phyloP scores from a whole-genome alignment of 23 tunicate species.

The Pegea sp. region DNA sequence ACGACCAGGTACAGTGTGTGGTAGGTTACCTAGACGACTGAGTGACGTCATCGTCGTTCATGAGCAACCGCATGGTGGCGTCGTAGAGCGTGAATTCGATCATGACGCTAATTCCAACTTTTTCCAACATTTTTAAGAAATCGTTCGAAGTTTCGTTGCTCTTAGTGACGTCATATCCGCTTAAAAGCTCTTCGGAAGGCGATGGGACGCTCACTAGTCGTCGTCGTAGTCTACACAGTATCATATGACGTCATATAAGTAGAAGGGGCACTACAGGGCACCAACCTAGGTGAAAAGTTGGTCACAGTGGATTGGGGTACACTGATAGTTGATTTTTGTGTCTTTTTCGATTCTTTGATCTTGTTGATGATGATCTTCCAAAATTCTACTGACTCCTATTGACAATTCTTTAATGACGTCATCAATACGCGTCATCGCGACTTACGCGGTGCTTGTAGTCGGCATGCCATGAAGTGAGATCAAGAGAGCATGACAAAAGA shows the following conservation, averaged over 20 bases:
- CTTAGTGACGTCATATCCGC: background rate
- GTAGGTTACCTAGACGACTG: background rate
- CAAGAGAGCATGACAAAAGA: conserved; percentile 55
- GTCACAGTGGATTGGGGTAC: background rate
- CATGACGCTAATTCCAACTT: conserved; percentile 30
- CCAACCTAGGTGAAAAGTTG: background rate
- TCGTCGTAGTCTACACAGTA: too few relatives aligned
- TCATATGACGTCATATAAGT: too few relatives aligned
- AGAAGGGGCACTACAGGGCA: background rate
- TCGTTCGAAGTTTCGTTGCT: background rate
- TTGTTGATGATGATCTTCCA: conserved; percentile 45
- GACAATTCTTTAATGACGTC: too few relatives aligned
- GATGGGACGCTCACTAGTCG: background rate
- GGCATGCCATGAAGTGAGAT: conserved; percentile 67
- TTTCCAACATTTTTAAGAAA: conserved; percentile 4
- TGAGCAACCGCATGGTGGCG: conserved; percentile 34
- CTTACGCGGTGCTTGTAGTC: conserved; percentile 54
- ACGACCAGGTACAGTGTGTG: conserved; percentile 3
- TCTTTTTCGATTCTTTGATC: conserved; percentile 14
- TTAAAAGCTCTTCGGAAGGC: too few relatives aligned
- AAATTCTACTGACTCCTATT: conserved; percentile 53
- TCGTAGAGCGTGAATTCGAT: conserved; percentile 76
- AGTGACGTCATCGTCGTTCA: conserved; percentile 17
- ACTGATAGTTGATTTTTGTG: too few relatives aligned
- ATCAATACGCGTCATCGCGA: background rate